Conservation (phyloP, 2,113 vertebrate species). For the Carassius auratus region DNA sequence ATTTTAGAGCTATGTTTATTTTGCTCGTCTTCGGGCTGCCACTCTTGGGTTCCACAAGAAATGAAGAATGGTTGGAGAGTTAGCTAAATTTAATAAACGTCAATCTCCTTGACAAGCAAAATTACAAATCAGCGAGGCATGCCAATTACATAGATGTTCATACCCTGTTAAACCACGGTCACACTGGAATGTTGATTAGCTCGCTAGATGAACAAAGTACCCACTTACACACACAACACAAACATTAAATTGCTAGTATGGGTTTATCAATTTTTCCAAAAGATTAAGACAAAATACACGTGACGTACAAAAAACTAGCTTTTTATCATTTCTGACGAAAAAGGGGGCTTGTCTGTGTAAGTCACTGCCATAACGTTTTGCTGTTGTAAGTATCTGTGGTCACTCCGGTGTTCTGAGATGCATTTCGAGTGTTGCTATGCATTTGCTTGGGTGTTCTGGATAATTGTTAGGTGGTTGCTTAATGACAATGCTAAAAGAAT, state of each 20-base stretch:
- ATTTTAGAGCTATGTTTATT: neutral
- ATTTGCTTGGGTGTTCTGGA: neutral
- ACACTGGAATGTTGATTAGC: slow-evolving; percentile 46
- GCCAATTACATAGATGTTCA: slow-evolving; percentile 55
- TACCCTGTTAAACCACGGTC: slow-evolving; percentile 50
- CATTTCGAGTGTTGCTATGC: neutral
- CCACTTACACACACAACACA: slow-evolving; percentile 31
- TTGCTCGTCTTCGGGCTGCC: slow-evolving; percentile 2
- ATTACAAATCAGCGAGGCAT: slow-evolving; percentile 48
- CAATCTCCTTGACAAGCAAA: slow-evolving; percentile 58
- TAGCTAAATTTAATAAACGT: slow-evolving; percentile 54
- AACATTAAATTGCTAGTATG: neutral
- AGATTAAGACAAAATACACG: neutral
- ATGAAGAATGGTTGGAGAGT: slow-evolving; percentile 23
- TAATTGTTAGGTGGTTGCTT: too few species aligned
- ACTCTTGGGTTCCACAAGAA: neutral
- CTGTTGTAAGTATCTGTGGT: neutral
- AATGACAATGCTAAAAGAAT: too few species aligned
- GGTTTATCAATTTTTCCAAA: neutral
- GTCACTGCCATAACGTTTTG: neutral
- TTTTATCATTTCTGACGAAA: neutral
- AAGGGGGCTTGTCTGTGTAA: neutral
- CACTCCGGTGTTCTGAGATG: neutral
- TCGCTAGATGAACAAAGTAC: neutral
- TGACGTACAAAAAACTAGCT: neutral